Conservation (phyloP, 1,140 invertebrate species). For the Heliconius eleuchia region DNA sequence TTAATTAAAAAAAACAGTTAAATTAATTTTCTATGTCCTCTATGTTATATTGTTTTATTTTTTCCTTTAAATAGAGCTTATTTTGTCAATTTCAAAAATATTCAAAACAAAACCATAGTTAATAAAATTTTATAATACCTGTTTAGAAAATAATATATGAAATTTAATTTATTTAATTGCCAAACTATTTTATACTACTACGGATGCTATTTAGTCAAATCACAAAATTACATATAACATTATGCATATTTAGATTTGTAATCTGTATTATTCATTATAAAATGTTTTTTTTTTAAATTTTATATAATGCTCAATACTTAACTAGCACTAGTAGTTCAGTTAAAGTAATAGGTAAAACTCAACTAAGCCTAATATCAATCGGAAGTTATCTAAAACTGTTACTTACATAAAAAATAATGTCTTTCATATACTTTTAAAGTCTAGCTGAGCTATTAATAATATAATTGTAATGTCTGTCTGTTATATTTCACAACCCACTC, state of each 20-base stretch:
- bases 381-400: not conserved
- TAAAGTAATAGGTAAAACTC: not conserved
- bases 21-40: too few species aligned
- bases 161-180: not conserved
- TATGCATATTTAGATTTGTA: not conserved
- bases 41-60: not conserved
- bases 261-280: not conserved
- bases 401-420: not conserved
- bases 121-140: not conserved
- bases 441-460: not conserved
- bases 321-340: not conserved
- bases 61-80: not conserved
- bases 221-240: not conserved
- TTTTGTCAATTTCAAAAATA: not conserved
- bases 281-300: not conserved
- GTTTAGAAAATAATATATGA: too few species aligned
- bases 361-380: not conserved
- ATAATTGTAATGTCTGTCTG: not conserved
- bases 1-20: too few species aligned
- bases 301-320: not conserved
- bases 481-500: conserved; percentile 17
- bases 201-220: not conserved
- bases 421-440: not conserved
- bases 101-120: not conserved
- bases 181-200: not conserved